Conservation (phyloP, 92 coral and sea anemone species). For the Zoanthus sociatus region DNA sequence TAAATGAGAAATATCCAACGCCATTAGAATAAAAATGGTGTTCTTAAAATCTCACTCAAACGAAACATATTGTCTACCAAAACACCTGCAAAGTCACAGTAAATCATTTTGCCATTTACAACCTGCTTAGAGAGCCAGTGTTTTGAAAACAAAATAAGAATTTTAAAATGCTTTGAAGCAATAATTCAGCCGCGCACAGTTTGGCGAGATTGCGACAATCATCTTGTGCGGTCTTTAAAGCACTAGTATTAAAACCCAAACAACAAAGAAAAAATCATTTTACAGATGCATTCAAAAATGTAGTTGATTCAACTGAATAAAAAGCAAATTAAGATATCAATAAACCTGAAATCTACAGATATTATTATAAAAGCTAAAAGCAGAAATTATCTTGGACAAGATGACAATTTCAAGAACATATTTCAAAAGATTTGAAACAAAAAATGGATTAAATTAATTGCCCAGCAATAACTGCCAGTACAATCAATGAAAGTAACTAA, state of each 20-base stretch:
- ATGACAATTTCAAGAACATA: slow-evolving; percentile 14
- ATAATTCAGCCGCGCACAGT: neutral
- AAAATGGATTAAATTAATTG: neutral
- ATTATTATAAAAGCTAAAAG: slow-evolving; percentile 19
- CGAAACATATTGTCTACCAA: neutral
- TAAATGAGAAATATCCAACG: slow-evolving; percentile 13
- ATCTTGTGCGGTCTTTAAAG: neutral
- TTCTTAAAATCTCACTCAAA: slow-evolving; percentile 3
- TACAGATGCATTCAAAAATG: slow-evolving; percentile 15
- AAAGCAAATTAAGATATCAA: slow-evolving; percentile 41
- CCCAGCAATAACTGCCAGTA: neutral
- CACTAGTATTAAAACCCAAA: slow-evolving; percentile 6
- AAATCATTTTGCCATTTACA: neutral
- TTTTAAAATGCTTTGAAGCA: neutral
- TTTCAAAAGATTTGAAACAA: slow-evolving; percentile 40
- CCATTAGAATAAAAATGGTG: neutral
- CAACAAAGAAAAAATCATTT: slow-evolving; percentile 9
- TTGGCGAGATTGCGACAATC: neutral
- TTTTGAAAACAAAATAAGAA: slow-evolving; percentile 23
- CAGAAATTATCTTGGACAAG: slow-evolving; percentile 11
- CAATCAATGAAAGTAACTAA: neutral
- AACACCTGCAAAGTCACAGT: slow-evolving; percentile 25
- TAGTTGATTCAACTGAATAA: slow-evolving; percentile 1
- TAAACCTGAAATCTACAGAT: slow-evolving; percentile 35
- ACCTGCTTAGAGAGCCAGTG: neutral